phyloP scores from a whole-genome alignment of 2,888 invertebrate species.

The Gerris lacustris region DNA sequence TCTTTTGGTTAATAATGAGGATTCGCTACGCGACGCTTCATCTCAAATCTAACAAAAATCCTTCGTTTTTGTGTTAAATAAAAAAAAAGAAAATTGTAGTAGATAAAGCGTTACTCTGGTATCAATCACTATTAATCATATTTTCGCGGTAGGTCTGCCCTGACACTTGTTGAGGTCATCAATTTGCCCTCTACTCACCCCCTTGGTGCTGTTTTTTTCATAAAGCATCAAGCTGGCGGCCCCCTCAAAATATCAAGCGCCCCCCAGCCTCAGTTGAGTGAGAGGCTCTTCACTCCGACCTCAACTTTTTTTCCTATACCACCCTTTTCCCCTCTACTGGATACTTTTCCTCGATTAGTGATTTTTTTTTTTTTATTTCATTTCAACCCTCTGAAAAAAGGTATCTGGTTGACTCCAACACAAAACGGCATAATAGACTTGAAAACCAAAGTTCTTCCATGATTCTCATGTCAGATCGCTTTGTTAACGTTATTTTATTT shows the following conservation, averaged over 20 bases:
- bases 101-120: too few species aligned
- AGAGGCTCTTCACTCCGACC: not conserved
- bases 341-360: not conserved
- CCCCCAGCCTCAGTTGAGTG: not conserved
- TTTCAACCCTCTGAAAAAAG: not conserved
- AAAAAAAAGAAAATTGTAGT: too few species aligned
- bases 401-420: too few species aligned
- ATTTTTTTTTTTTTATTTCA: not conserved
- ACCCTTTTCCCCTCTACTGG: not conserved
- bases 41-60: too few species aligned
- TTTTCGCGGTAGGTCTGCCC: not conserved
- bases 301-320: not conserved
- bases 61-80: too few species aligned
- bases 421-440: too few species aligned
- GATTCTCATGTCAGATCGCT: too few species aligned
- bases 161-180: conserved; percentile 3
- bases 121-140: conserved; percentile 3
- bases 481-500: too few species aligned
- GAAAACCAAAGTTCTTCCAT: too few species aligned
- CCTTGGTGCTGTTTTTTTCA: not conserved
- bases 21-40: too few species aligned
- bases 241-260: not conserved
- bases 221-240: not conserved
- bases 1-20: too few species aligned
- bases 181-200: not conserved